phyloP scores from a whole-genome alignment of 2,113 vertebrate species.

The Oreochromis niloticus region DNA sequence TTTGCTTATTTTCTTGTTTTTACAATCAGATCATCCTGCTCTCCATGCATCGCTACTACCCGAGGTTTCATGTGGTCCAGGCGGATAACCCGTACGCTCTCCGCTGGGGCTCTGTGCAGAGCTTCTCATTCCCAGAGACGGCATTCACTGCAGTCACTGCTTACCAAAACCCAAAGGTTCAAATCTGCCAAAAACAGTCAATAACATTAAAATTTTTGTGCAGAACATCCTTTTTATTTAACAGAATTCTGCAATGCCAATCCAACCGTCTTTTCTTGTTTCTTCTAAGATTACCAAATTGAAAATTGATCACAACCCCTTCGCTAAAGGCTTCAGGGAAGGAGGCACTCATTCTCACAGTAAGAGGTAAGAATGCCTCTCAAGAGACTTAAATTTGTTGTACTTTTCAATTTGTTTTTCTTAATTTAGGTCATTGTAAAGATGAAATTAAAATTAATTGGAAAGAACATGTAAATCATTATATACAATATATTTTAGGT shows the following conservation, averaged over 20 bases:
- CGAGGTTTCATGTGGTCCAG: slow-evolving; percentile 81
- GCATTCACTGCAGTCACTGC: slow-evolving; percentile 85
- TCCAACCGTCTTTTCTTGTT: background rate
- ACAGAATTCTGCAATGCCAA: background rate
- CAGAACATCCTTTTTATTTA: background rate
- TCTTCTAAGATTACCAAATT: slow-evolving; percentile 80
- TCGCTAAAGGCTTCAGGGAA: slow-evolving; percentile 82
- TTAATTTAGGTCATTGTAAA: background rate
- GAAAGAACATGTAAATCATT: background rate
- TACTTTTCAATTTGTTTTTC: background rate
- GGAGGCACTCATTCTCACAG: slow-evolving; percentile 73
- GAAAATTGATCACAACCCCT: slow-evolving; percentile 89
- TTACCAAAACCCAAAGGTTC: slow-evolving; percentile 86
- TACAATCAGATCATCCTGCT: slow-evolving; percentile 73
- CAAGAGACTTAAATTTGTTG: background rate
- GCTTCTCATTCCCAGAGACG: slow-evolving; percentile 84
- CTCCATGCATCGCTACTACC: slow-evolving; percentile 82
- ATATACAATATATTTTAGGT: slow-evolving; percentile 13
- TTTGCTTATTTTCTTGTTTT: background rate
- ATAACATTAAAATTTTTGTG: background rate
- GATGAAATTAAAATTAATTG: background rate
- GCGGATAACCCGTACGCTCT: slow-evolving; percentile 79
- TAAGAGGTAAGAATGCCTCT: slow-evolving; percentile 62
- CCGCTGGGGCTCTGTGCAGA: slow-evolving; percentile 79
- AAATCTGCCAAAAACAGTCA: background rate